Conservation (phyloP, 1,140 invertebrate genomes). For the Callitettix versicolor region DNA sequence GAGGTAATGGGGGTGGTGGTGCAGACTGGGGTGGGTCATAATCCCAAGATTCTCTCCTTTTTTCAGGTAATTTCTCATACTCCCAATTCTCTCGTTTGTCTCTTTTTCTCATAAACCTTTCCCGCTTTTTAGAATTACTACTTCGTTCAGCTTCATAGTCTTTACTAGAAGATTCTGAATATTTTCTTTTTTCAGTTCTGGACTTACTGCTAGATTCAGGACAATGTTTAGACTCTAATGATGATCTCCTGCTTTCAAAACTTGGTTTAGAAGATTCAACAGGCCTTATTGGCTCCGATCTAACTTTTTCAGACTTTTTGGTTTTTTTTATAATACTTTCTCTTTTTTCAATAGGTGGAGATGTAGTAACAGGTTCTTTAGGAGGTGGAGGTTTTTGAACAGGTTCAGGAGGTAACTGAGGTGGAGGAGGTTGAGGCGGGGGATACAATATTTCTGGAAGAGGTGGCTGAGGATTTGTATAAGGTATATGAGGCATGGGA, state of each 20-base stretch:
- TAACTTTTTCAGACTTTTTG: too few species aligned
- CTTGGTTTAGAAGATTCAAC: background rate
- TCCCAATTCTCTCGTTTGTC: constrained; percentile 3
- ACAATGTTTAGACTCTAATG: background rate
- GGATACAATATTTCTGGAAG: background rate
- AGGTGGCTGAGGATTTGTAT: constrained; percentile 15
- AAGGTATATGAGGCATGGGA: constrained; percentile 14
- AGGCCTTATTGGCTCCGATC: too few species aligned
- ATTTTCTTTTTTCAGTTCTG: constrained; percentile 10
- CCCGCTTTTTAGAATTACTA: background rate
- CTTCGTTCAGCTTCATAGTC: background rate
- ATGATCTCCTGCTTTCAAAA: constrained; percentile 1
- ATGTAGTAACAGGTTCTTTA: background rate
- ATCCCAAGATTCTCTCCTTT: constrained; percentile 7
- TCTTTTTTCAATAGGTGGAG: background rate
- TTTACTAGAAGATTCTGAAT: constrained; percentile 2
- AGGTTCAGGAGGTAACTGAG: constrained; percentile 1
- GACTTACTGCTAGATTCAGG: background rate
- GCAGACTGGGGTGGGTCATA: constrained; percentile 11
- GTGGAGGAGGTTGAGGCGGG: constrained; percentile 16
- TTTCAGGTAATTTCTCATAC: background rate
- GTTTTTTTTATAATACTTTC: too few species aligned
- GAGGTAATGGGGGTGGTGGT: background rate
- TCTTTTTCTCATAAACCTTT: background rate
- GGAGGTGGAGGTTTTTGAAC: constrained; percentile 2